These are phyloP conservation scores for Acanthopleura granulata DNA, from an alignment of 2,888 invertebrate genomes.

Conservation along the genomic window DNA sequence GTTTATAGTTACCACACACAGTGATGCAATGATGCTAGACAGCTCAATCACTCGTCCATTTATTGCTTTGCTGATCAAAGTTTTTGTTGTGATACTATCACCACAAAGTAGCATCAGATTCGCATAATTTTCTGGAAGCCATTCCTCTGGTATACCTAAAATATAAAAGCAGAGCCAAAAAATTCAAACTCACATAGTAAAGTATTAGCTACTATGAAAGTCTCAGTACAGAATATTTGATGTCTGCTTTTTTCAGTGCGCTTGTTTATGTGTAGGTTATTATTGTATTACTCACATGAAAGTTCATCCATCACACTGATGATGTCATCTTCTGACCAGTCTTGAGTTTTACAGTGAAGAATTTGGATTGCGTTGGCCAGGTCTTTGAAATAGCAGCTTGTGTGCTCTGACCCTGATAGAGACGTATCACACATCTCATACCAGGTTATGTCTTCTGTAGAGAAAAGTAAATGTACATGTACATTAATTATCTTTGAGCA, in stretches of 20 bases:
- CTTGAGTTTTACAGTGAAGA: conserved; percentile 55
- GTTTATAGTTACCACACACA: conserved; percentile 61
- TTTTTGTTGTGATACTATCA: conserved; percentile 61
- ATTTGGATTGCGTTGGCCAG: conserved; percentile 61
- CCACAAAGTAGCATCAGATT: conserved; percentile 64
- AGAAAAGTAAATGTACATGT: conserved; percentile 3
- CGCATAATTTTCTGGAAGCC: conserved; percentile 67
- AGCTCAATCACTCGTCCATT: conserved; percentile 66
- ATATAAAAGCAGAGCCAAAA: background rate
- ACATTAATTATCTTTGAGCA: too few relatives aligned
- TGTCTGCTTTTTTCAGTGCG: background rate
- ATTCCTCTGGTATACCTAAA: conserved; percentile 65
- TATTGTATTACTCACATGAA: conserved; percentile 53
- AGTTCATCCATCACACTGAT: conserved; percentile 67
- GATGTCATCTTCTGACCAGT: conserved; percentile 66
- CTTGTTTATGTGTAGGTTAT: background rate
- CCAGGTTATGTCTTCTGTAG: conserved; percentile 63
- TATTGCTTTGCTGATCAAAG: conserved; percentile 66
- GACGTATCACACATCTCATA: conserved; percentile 65
- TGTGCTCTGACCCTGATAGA: conserved; percentile 55
- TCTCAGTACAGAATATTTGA: too few relatives aligned
- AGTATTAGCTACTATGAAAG: background rate
- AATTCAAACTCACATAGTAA: background rate
- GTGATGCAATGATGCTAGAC: conserved; percentile 61
- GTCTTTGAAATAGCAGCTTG: conserved; percentile 57